Evolutionary conservation across 2,113 vertebrate species (phyloP).

Genomic region (Solenodon paradoxus): DNA sequence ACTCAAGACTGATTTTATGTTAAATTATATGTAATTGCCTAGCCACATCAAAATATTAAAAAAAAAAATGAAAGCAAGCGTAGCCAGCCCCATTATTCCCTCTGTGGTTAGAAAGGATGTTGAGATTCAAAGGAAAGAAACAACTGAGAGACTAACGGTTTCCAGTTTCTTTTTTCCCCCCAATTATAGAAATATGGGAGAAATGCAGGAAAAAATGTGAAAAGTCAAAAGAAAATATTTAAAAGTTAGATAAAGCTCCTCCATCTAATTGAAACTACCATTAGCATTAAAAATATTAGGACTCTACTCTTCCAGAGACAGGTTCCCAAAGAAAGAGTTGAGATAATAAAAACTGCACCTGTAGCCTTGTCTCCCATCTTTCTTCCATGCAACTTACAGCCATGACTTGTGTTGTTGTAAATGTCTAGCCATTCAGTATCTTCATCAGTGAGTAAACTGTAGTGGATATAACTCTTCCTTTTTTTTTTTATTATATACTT

Average conservation of each 20-base stretch:
- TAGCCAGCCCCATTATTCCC: slow-evolving; percentile 25
- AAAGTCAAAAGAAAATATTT: slow-evolving; percentile 28
- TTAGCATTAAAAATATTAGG: not conserved
- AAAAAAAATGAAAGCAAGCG: slow-evolving; percentile 32
- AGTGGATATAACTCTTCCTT: not conserved
- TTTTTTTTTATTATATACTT: not conserved
- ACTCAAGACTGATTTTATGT: slow-evolving; percentile 63
- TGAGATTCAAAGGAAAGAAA: slow-evolving; percentile 28
- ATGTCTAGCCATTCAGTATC: not conserved
- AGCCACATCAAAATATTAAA: slow-evolving; percentile 56
- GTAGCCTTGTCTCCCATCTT: not conserved
- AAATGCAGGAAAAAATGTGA: not conserved
- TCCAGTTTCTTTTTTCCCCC: not conserved
- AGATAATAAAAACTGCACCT: not conserved
- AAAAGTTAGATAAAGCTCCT: not conserved
- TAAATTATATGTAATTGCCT: slow-evolving; percentile 69
- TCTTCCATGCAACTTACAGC: not conserved
- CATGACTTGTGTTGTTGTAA: not conserved
- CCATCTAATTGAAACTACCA: not conserved
- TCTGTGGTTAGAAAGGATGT: not conserved
- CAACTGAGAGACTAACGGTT: not conserved
- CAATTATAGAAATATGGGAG: slow-evolving; percentile 2
- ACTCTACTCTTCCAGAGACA: not conserved
- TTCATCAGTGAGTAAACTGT: not conserved
- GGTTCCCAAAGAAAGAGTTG: not conserved